Evolutionary conservation across 2,113 vertebrate species (phyloP).

Genomic region (Corapipo altera): DNA sequence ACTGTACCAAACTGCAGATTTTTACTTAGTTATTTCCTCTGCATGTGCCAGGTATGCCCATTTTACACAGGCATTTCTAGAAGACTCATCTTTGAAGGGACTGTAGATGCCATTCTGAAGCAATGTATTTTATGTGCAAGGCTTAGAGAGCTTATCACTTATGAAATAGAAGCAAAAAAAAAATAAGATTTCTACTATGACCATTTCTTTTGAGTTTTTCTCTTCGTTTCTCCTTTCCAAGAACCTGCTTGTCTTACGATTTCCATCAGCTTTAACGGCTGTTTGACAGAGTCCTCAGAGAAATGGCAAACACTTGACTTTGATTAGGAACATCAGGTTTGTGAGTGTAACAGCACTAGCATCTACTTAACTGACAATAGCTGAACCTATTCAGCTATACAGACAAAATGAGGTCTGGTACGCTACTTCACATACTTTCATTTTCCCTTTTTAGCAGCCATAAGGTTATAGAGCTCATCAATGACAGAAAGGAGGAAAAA

Average conservation of each 20-base stretch:
- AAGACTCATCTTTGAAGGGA: not conserved
- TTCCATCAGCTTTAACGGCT: not conserved
- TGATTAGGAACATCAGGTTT: not conserved
- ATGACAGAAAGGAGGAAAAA: rapidly evolving
- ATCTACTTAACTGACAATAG: not conserved
- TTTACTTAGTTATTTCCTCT: not conserved
- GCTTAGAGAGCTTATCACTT: not conserved
- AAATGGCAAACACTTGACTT: not conserved
- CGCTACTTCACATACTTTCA: not conserved
- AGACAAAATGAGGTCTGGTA: not conserved
- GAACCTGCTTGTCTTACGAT: not conserved
- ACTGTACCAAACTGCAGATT: not conserved
- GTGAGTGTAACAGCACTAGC: not conserved
- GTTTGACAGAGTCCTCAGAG: not conserved
- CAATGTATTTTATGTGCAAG: rapidly evolving
- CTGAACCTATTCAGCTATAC: not conserved
- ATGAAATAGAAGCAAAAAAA: not conserved
- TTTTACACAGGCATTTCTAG: not conserved
- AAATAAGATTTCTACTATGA: not conserved
- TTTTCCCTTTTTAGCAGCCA: not conserved
- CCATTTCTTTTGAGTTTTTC: not conserved
- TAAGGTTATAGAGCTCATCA: not conserved
- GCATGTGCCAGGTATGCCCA: not conserved
- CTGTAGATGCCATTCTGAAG: not conserved
- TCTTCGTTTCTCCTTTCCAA: not conserved